These are phyloP conservation scores for Mionectes olivaceus DNA, from an alignment of 2,797 vertebrate species.

Conservation along the genomic window DNA sequence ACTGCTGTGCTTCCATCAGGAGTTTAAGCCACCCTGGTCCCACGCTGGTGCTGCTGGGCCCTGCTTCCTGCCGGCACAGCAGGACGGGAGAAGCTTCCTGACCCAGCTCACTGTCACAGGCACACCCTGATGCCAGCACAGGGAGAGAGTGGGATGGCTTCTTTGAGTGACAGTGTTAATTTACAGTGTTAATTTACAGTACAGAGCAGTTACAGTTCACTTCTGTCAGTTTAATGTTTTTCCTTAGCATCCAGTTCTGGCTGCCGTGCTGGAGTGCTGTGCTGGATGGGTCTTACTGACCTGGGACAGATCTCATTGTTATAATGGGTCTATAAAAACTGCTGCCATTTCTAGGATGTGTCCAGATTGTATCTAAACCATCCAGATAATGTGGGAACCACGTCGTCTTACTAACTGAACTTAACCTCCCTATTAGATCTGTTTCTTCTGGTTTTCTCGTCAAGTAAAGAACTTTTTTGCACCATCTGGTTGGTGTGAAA, in stretches of 20 bases:
- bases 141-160: not conserved
- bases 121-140: not conserved
- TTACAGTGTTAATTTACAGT: not conserved
- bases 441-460: not conserved
- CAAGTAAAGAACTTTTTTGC: not conserved
- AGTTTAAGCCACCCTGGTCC: not conserved
- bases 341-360: not conserved
- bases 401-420: rapidly evolving
- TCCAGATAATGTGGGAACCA: not conserved
- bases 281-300: constrained; percentile 37
- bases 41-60: not conserved
- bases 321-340: not conserved
- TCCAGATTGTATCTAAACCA: not conserved
- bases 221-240: not conserved
- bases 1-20: not conserved
- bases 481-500: not conserved
- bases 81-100: not conserved
- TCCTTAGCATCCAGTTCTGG: not conserved
- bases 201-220: not conserved
- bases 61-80: not conserved
- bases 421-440: not conserved
- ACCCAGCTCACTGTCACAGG: not conserved
- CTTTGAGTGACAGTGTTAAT: not conserved
- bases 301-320: not conserved
- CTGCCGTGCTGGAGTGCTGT: not conserved